Conservation (phyloP, 2,797 vertebrate species). For the Coracias cyanogaster region DNA sequence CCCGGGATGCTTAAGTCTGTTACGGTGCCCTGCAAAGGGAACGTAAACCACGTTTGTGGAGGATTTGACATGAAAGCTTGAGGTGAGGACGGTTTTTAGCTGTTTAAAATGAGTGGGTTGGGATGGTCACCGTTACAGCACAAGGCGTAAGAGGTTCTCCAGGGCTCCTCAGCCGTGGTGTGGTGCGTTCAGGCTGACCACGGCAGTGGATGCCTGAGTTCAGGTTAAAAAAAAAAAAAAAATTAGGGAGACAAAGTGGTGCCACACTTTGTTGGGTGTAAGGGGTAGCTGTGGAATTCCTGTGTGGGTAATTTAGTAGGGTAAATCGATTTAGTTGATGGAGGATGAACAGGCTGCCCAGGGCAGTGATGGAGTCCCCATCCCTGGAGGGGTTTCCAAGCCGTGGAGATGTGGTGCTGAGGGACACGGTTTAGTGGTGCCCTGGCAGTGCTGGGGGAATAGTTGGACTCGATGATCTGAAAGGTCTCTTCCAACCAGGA, state of each 20-base stretch:
- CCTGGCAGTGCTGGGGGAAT: no score
- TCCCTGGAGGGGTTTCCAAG: neutral
- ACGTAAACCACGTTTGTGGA: neutral
- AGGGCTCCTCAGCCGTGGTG: neutral
- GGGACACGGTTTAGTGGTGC: neutral
- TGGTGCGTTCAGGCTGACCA: neutral
- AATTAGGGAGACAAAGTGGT: rapidly evolving
- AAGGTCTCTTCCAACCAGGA: neutral
- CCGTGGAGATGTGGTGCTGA: neutral
- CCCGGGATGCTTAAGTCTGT: neutral
- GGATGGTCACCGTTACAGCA: neutral
- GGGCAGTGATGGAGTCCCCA: neutral
- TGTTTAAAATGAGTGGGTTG: neutral
- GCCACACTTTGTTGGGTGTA: neutral
- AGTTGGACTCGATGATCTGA: neutral
- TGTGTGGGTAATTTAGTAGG: rapidly evolving
- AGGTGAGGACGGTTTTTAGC: rapidly evolving
- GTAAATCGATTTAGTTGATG: neutral
- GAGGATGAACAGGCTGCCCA: neutral
- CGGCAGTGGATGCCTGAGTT: neutral
- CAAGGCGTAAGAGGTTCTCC: neutral
- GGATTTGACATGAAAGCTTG: neutral
- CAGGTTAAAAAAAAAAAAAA: neutral
- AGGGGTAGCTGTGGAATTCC: neutral
- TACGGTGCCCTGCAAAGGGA: neutral